Evolutionary conservation across 2,797 vertebrate species (phyloP).

Genomic region (Brotula barbata): DNA sequence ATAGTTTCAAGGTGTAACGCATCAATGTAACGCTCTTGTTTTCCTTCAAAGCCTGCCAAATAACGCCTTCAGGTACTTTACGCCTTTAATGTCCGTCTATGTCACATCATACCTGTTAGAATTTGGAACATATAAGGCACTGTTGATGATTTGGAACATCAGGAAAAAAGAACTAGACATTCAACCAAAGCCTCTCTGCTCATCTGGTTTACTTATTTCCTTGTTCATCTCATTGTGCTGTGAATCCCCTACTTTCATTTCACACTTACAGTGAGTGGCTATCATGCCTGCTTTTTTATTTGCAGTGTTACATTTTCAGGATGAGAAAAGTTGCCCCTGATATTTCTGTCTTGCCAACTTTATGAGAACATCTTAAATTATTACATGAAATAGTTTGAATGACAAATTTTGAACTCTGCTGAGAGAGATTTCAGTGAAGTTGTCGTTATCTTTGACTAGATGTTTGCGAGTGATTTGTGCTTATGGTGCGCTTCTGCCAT

Average conservation of each 20-base stretch:
- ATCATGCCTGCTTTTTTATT: background rate
- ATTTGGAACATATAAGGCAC: too few relatives aligned
- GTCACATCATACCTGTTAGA: conserved; percentile 24
- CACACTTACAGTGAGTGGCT: background rate
- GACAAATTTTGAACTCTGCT: background rate
- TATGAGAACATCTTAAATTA: background rate
- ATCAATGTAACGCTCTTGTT: conserved; percentile 39
- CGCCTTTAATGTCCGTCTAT: conserved; percentile 68
- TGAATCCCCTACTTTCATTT: background rate
- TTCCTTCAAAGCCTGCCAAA: conserved; percentile 85
- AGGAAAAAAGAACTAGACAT: background rate
- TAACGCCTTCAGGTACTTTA: conserved; percentile 88
- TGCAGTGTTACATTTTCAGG: background rate
- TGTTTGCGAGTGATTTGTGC: too few relatives aligned
- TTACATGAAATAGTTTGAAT: too few relatives aligned
- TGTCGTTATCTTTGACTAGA: too few relatives aligned
- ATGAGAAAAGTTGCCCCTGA: background rate
- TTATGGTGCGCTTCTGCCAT: too few relatives aligned
- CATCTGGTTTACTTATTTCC: background rate
- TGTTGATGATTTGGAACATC: background rate
- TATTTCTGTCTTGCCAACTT: background rate
- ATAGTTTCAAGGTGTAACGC: conserved; percentile 11
- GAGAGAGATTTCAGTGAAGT: background rate
- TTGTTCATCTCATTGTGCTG: conserved; percentile 1
- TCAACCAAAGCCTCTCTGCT: background rate